A percentile compares a stretch with the other conserved stretches of the same genome.
These are phyloP conservation scores for Clarias macrocephalus DNA, from an alignment of 2,113 vertebrate genomes.

Conservation along the genomic window DNA sequence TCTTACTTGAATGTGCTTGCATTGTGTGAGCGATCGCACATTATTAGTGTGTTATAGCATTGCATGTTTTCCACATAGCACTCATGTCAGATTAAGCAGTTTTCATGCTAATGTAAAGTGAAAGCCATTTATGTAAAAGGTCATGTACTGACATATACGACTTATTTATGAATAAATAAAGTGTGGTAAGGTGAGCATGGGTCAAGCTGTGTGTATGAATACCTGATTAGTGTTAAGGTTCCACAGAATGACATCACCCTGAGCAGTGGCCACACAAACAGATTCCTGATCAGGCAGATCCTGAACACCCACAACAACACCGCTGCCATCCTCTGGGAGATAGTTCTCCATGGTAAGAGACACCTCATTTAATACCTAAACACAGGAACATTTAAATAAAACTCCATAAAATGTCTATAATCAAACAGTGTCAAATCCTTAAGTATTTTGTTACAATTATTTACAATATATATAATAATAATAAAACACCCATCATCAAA, in stretches of 20 bases:
- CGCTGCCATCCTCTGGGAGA: constrained; percentile 83
- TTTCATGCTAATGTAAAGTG: neutral
- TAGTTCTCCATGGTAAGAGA: constrained; percentile 77
- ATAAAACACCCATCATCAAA: neutral
- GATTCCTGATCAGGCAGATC: constrained; percentile 86
- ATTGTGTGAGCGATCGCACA: neutral
- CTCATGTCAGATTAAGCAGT: neutral
- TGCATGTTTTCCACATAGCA: neutral
- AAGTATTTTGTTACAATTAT: neutral
- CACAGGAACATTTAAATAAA: constrained; percentile 10
- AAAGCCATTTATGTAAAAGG: neutral
- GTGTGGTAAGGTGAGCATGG: neutral
- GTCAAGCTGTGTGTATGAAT: constrained; percentile 10
- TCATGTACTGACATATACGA: neutral
- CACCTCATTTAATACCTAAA: constrained; percentile 79
- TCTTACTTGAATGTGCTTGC: neutral
- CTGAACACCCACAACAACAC: constrained; percentile 81
- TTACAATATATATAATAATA: too few relatives aligned
- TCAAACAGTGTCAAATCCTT: neutral
- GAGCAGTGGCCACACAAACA: constrained; percentile 84
- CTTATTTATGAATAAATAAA: neutral
- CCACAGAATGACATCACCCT: constrained; percentile 87
- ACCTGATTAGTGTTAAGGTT: constrained; percentile 82
- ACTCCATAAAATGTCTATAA: neutral
- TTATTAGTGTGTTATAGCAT: neutral